Conservation (phyloP, 2,888 invertebrate genomes). For the Macaria liturata region DNA sequence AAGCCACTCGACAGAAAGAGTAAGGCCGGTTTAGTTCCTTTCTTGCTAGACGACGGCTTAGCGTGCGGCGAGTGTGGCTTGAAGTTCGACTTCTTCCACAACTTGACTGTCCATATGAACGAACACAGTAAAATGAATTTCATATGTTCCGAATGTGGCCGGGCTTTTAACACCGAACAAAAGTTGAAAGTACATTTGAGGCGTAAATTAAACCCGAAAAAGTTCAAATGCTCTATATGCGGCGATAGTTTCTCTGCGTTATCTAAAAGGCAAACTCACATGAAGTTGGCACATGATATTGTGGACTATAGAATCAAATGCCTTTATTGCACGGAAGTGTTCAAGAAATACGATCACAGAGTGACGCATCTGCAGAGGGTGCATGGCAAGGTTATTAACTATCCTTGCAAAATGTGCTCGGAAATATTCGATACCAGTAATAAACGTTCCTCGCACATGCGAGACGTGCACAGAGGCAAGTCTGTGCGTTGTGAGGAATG, state of each 20-base stretch:
- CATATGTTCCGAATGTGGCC: constrained; percentile 67
- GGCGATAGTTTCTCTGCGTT: constrained; percentile 40
- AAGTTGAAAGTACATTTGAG: not conserved
- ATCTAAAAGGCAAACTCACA: no score
- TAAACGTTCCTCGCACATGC: constrained; percentile 60
- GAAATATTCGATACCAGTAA: constrained; percentile 65
- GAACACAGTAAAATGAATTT: constrained; percentile 60
- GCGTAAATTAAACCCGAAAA: not conserved
- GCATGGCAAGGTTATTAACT: constrained; percentile 61
- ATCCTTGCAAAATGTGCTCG: constrained; percentile 64
- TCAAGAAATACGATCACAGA: constrained; percentile 58
- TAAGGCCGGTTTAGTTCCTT: constrained; percentile 61
- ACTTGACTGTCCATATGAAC: constrained; percentile 65
- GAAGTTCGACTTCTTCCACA: constrained; percentile 58
- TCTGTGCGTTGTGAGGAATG: constrained; percentile 49
- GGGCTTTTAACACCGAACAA: constrained; percentile 37
- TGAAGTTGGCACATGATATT: not conserved
- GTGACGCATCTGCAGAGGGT: constrained; percentile 54
- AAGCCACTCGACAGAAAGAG: constrained; percentile 52
- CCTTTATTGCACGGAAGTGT: constrained; percentile 59
- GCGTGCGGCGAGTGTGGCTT: constrained; percentile 57
- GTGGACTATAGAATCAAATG: constrained; percentile 37
- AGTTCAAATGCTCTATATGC: constrained; percentile 35
- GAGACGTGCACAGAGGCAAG: constrained; percentile 60
- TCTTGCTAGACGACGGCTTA: constrained; percentile 48